Evolutionary conservation across 2,888 invertebrate species (phyloP).

Genomic region (Pandemis heparana): DNA sequence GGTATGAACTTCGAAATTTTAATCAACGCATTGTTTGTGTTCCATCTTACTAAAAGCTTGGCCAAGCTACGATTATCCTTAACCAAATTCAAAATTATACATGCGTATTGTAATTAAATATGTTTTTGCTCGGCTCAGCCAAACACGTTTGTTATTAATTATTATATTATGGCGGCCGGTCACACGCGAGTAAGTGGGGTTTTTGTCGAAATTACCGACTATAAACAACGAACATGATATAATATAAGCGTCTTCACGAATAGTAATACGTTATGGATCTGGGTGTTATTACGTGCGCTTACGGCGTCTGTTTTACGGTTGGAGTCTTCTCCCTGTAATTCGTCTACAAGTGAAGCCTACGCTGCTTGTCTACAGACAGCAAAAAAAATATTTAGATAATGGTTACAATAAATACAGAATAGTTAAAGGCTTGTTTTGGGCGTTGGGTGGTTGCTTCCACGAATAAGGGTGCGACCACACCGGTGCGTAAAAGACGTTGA

Average conservation of each 20-base stretch:
- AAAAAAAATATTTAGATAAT: too few species aligned
- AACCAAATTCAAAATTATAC: constrained; percentile 32
- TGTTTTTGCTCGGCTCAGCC: constrained; percentile 15
- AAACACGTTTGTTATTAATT: constrained; percentile 4
- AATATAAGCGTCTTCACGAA: constrained; percentile 12
- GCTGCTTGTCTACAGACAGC: too few species aligned
- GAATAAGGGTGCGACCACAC: too few species aligned
- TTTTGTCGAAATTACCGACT: constrained; percentile 27
- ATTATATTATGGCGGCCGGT: constrained; percentile 13
- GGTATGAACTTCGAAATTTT: constrained; percentile 8
- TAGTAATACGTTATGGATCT: constrained; percentile 14
- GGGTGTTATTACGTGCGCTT: constrained; percentile 11
- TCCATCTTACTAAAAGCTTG: not conserved
- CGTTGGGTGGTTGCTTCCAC: too few species aligned
- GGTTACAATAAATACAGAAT: too few species aligned
- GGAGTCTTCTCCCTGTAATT: too few species aligned
- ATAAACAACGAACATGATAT: constrained; percentile 7
- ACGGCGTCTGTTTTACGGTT: too few species aligned
- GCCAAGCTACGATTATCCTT: not conserved
- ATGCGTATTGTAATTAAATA: constrained; percentile 31
- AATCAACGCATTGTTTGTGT: constrained; percentile 17
- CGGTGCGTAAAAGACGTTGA: too few species aligned
- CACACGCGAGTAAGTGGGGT: constrained; percentile 24
- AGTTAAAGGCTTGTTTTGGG: too few species aligned
- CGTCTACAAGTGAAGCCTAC: too few species aligned